phyloP scores from a whole-genome alignment of 2,113 vertebrate genomes.

The Cynoglossus semilaevis region DNA sequence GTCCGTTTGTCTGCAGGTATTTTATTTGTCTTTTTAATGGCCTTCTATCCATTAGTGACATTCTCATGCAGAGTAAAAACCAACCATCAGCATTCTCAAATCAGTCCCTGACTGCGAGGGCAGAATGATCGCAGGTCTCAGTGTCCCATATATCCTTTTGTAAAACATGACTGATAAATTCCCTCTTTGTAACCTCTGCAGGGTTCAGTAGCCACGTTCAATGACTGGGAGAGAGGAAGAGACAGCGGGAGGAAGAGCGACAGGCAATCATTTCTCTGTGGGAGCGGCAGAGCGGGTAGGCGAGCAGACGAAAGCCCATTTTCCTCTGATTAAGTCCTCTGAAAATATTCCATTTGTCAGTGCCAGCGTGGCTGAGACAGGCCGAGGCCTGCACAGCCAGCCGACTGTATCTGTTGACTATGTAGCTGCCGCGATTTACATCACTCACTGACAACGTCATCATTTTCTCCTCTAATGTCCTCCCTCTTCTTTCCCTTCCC shows the following conservation, averaged over 20 bases:
- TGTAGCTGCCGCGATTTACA: slow-evolving; percentile 89
- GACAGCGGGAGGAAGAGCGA: slow-evolving; percentile 63
- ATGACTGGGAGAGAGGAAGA: slow-evolving; percentile 61
- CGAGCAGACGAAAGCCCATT: slow-evolving; percentile 90
- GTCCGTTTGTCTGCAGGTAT: background rate
- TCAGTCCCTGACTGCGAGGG: slow-evolving; percentile 25
- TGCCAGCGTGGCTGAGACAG: slow-evolving; percentile 84
- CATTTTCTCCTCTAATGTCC: slow-evolving; percentile 75
- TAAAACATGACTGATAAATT: slow-evolving; percentile 62
- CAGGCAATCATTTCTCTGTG: slow-evolving; percentile 83
- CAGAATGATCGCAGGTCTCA: slow-evolving; percentile 32
- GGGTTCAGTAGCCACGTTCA: slow-evolving; percentile 67
- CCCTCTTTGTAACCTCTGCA: slow-evolving; percentile 60
- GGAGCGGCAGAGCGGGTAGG: slow-evolving; percentile 84
- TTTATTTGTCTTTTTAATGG: slow-evolving; percentile 16
- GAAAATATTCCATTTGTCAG: slow-evolving; percentile 97
- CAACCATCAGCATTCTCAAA: slow-evolving; percentile 20
- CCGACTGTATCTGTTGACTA: slow-evolving; percentile 92
- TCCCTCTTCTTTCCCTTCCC: slow-evolving; percentile 53
- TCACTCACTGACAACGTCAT: slow-evolving; percentile 84
- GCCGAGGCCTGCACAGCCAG: slow-evolving; percentile 78
- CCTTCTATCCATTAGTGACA: slow-evolving; percentile 5
- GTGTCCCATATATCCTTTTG: slow-evolving; percentile 47
- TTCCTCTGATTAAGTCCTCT: slow-evolving; percentile 93
- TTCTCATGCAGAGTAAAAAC: slow-evolving; percentile 26